Percentiles rank a stretch among this genome's conserved stretches.
Evolutionary conservation across 2,888 invertebrate genomes (phyloP).

Genomic region (Anarsia innoxiella): DNA sequence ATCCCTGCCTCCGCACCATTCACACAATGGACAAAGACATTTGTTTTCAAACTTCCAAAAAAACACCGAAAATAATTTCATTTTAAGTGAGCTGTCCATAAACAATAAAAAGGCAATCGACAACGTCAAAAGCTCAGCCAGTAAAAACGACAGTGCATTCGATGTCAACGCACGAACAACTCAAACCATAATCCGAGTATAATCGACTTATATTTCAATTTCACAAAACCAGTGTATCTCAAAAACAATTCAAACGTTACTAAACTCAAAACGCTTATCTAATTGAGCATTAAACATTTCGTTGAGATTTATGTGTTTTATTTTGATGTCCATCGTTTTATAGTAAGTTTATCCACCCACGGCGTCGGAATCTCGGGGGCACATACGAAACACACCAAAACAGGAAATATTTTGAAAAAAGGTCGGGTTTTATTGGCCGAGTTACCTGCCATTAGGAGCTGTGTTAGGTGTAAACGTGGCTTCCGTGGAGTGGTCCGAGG

Average conservation of each 20-base stretch:
- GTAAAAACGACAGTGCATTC: constrained; percentile 38
- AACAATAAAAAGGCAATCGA: constrained; percentile 45
- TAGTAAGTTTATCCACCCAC: constrained; percentile 71
- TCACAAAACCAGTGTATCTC: constrained; percentile 54
- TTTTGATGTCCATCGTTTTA: constrained; percentile 64
- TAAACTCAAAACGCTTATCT: constrained; percentile 72
- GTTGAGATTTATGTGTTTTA: constrained; percentile 70
- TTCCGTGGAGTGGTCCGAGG: constrained; percentile 53
- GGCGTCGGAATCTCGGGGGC: constrained; percentile 61
- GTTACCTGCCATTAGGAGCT: constrained; percentile 72
- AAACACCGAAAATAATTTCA: constrained; percentile 60
- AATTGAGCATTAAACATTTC: constrained; percentile 75
- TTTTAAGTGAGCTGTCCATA: constrained; percentile 55
- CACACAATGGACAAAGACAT: constrained; percentile 63
- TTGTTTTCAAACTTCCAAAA: constrained; percentile 68
- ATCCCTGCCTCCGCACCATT: constrained; percentile 46
- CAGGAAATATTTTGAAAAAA: constrained; percentile 69
- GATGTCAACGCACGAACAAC: constrained; percentile 23
- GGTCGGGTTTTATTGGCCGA: constrained; percentile 66
- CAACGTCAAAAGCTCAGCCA: constrained; percentile 27
- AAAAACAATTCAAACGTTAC: constrained; percentile 67
- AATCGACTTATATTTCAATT: constrained; percentile 47
- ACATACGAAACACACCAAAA: constrained; percentile 61
- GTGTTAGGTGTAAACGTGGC: constrained; percentile 70
- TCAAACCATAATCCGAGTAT: constrained; percentile 23